Base-by-base conservation (phyloP, 2,113 vertebrate genomes). In the Himantopus leucocephalus region DNA sequence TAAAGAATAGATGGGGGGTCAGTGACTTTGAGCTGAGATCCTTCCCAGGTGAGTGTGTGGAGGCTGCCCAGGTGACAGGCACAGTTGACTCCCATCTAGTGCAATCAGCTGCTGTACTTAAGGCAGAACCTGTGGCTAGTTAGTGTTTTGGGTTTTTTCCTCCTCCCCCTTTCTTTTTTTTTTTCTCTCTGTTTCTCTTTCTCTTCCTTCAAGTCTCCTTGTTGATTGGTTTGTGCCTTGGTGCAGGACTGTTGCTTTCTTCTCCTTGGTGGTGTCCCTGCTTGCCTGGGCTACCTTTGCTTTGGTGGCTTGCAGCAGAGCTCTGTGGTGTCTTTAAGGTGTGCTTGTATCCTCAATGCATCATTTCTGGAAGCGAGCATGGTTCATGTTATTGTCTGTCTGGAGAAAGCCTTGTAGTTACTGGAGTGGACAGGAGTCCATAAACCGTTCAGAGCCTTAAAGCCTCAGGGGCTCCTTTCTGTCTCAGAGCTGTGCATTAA, bases 361-460 rank as follows among this genome's bases (percentile, higher is more conserved):
- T 67, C 0, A 0, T 14, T 78, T 66, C 8, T 64, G 35, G 39
- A 90, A 60, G 23, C 3, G 41, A 55, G 5, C 0, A 0, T 5
- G 1, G 6, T 39, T 22, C 0, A 0, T 26, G 4, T 27, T 62
- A 7, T 20, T 27, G 18, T 32, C 18, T 79, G 41, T 8, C 12
- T 80, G 47, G 63, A 45, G 59, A 43, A 14, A 19, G 5, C 77
- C 8, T 48, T 37, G 27, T 9, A 37, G 23, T 32, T 74, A 2
- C 6, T 50, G 55, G 15, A 45, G 68, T n/a, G 14, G 53, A 30
- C 3, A 27, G 17, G 9, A 60, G 24, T 22, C 41, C 5, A 5
- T 12, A 24, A 88, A 8, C 18, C 13, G 5, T 29, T 75, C 14
- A 43, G 43, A 72, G 21, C 62, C 67, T 91, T 79, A 20, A 41